Base-by-base conservation (phyloP, 2,888 invertebrate genomes). In the Poecilus cupreus region DNA sequence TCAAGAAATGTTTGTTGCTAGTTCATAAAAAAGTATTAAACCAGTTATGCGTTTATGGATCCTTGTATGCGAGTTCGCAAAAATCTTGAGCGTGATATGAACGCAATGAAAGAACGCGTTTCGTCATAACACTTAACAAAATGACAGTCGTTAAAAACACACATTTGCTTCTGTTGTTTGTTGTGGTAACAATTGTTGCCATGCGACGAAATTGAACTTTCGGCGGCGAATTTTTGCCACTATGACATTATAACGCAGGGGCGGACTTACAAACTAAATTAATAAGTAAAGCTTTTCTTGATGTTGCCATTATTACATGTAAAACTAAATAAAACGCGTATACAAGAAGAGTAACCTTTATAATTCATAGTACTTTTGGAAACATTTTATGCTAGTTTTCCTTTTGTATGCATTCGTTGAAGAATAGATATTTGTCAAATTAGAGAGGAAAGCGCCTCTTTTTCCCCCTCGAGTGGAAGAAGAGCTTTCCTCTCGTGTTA, bases 71-170 rank as follows among this genome's bases (percentile, higher is more conserved):
- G 20, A 46, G 43, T 22, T 72, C 72, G 72, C 72, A 72, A 72
- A 72, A 43, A 72, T 46, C 72, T 72, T 46, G 13, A 22, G 68
- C 72, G 46, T 46, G 43, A 46, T 72, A 72, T 72, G 72, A 72
- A 72, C 22, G 46, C 22, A 72, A 72, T 72, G 72, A 72, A 68
- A 72, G 72, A 72, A 72, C 72, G 72, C 46, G 46, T 72, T 72
- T 72, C 75, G 75, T 37, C 46, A 51, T 75, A 75, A 75, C 75
- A 75, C 75, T 75, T 75, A 75, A 75, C 49, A 51, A 51, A 75
- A 75, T 75, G 75, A 51, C 51, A 51, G 75, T 51, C 75, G 51
- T 75, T 75, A 75, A 75, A 68, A 51, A 75, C 75, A 75, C 75
- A 75, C 75, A 75, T 72, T 60, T 13, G 60, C 24, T 54, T 72